A percentile compares a stretch with the other conserved stretches of the same genome.
Conservation (phyloP, 1,140 invertebrate species). For the Phthorimaea operculella region DNA sequence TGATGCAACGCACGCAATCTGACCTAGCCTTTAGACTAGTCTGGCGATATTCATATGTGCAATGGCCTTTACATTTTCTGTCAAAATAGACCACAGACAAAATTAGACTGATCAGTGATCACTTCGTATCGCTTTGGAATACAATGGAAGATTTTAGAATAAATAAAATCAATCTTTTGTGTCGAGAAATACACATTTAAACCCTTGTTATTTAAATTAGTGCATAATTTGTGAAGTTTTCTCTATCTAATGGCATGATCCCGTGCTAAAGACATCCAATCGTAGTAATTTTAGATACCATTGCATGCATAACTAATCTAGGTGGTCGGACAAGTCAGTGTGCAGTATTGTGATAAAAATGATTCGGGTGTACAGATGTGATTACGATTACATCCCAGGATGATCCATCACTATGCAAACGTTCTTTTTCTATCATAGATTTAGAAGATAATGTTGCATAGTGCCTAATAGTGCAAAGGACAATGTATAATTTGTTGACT, state of each 20-base stretch:
- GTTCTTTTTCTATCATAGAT: constrained; percentile 26
- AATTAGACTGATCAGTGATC: too few species aligned
- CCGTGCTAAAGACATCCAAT: neutral
- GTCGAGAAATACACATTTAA: constrained; percentile 13
- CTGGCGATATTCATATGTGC: neutral
- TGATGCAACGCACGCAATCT: neutral
- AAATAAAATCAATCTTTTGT: constrained; percentile 28
- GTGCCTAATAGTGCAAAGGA: constrained; percentile 10
- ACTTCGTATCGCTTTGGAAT: neutral
- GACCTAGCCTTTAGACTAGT: neutral
- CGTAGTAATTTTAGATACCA: neutral
- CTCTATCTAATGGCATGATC: neutral
- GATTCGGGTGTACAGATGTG: constrained; percentile 15
- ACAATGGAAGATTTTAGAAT: constrained; percentile 10
- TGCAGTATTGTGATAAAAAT: constrained; percentile 25
- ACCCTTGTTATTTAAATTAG: constrained; percentile 6
- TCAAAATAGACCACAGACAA: too few species aligned
- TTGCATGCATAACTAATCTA: constrained; percentile 1
- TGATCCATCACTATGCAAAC: constrained; percentile 21
- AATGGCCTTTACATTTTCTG: too few species aligned
- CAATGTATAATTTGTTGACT: constrained; percentile 19
- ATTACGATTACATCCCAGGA: constrained; percentile 12
- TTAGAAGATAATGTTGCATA: constrained; percentile 19
- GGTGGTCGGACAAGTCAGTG: neutral
- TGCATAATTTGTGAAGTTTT: constrained; percentile 1